These are phyloP conservation scores for Salpingus planirostris DNA, from an alignment of 2,888 invertebrate genomes.

Conservation along the genomic window DNA sequence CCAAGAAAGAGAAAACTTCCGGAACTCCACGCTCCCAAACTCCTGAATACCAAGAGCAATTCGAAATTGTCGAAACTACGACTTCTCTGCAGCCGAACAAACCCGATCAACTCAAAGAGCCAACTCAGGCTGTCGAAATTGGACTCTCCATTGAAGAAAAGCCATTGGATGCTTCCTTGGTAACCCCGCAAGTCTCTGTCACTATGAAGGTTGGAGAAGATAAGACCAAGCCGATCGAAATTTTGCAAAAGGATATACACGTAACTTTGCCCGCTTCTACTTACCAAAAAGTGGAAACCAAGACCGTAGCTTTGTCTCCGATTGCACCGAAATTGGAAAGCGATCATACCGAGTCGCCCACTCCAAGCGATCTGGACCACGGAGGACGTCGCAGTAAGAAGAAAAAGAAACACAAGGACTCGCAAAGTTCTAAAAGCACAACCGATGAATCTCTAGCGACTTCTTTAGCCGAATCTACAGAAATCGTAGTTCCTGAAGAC, in stretches of 20 bases:
- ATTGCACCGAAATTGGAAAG: conserved; percentile 32
- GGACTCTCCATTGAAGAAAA: conserved; percentile 39
- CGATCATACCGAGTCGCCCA: conserved; percentile 32
- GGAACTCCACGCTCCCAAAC: not conserved
- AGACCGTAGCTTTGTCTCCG: conserved; percentile 8
- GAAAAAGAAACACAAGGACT: conserved; percentile 53
- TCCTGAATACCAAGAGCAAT: not conserved
- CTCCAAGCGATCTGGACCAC: conserved; percentile 40
- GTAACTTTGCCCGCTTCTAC: conserved; percentile 29
- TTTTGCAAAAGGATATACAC: conserved; percentile 32
- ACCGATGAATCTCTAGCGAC: conserved; percentile 40
- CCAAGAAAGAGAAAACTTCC: not conserved
- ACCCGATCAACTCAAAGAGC: too few species aligned
- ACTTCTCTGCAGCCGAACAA: too few species aligned
- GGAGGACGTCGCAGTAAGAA: conserved; percentile 52
- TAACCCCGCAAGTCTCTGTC: conserved; percentile 33
- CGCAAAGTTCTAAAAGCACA: conserved; percentile 22
- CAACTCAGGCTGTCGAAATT: conserved; percentile 23
- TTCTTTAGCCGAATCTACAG: conserved; percentile 47
- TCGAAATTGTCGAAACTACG: not conserved
- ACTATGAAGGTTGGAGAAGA: conserved; percentile 31
- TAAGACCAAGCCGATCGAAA: conserved; percentile 17
- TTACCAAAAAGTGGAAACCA: conserved; percentile 6
- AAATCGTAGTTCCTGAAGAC: conserved; percentile 45
- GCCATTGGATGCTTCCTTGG: conserved; percentile 34